Evolutionary conservation across 2,113 vertebrate genomes (phyloP).

Genomic region (Labeo rohita): DNA sequence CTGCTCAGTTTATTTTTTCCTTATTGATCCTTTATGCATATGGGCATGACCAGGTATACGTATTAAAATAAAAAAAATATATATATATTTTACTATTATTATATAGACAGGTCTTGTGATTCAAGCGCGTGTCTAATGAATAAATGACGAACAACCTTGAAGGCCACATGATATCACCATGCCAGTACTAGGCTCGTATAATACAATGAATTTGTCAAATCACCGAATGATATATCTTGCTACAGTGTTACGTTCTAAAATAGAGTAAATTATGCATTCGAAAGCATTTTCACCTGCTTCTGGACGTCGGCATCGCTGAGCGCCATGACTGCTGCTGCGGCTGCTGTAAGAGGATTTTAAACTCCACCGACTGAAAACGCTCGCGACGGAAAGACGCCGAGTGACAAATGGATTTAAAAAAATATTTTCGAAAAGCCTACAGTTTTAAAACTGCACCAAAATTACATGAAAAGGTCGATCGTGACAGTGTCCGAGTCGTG

Average conservation of each 20-base stretch:
- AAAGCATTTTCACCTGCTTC: slow-evolving; percentile 84
- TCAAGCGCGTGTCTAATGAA: neutral
- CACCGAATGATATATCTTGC: neutral
- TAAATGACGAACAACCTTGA: slow-evolving; percentile 27
- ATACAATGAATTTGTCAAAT: neutral
- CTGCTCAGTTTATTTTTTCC: neutral
- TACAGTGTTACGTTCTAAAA: neutral
- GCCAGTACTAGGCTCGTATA: neutral
- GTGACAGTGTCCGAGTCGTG: slow-evolving; percentile 62
- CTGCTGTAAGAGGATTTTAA: slow-evolving; percentile 36
- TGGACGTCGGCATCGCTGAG: slow-evolving; percentile 98
- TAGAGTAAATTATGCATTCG: slow-evolving; percentile 49
- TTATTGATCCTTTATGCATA: neutral
- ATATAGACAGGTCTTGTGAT: neutral
- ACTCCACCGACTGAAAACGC: neutral
- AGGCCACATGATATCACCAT: slow-evolving; percentile 8
- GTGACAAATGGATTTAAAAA: neutral
- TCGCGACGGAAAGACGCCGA: neutral
- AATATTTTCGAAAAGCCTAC: neutral
- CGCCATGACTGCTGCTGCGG: slow-evolving; percentile 80
- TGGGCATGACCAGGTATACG: neutral
- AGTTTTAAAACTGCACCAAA: neutral
- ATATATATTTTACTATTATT: neutral
- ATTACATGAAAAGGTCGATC: slow-evolving; percentile 2
- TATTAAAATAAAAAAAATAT: neutral